phyloP scores from a whole-genome alignment of 92 coral and sea anemone species.

The Heteractis magnifica region DNA sequence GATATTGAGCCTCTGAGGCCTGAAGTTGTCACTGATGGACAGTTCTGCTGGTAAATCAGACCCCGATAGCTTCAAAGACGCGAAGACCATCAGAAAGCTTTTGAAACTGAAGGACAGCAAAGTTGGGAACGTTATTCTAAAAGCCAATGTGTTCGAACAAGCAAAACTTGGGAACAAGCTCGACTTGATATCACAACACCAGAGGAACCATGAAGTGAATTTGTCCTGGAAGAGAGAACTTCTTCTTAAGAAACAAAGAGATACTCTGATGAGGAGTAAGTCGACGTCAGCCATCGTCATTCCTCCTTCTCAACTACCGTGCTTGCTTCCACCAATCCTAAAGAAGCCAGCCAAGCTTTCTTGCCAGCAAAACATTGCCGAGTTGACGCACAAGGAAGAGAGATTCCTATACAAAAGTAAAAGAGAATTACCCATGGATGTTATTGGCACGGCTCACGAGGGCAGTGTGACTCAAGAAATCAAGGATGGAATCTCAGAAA shows the following conservation, averaged over 20 bases:
- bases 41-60: not conserved
- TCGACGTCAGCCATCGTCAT: not conserved
- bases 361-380: not conserved
- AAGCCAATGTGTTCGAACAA: constrained; percentile 59
- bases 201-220: constrained; percentile 41
- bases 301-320: not conserved
- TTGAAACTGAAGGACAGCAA: constrained; percentile 53
- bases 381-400: not conserved
- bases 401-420: not conserved
- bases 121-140: constrained; percentile 49
- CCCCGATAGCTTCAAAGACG: constrained; percentile 10
- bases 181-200: constrained; percentile 33
- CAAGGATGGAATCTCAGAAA: not conserved
- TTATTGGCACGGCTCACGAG: not conserved
- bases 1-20: not conserved
- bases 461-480: not conserved
- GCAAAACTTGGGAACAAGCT: constrained; percentile 44
- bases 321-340: constrained; percentile 21
- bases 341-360: not conserved
- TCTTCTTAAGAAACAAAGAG: constrained; percentile 14
- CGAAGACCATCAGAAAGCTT: constrained; percentile 4
- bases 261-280: constrained; percentile 14
- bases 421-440: not conserved
- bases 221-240: constrained; percentile 46
- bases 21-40: not conserved